phyloP scores from a whole-genome alignment of 2,113 vertebrate species.

The Phalacrocorax aristotelis region DNA sequence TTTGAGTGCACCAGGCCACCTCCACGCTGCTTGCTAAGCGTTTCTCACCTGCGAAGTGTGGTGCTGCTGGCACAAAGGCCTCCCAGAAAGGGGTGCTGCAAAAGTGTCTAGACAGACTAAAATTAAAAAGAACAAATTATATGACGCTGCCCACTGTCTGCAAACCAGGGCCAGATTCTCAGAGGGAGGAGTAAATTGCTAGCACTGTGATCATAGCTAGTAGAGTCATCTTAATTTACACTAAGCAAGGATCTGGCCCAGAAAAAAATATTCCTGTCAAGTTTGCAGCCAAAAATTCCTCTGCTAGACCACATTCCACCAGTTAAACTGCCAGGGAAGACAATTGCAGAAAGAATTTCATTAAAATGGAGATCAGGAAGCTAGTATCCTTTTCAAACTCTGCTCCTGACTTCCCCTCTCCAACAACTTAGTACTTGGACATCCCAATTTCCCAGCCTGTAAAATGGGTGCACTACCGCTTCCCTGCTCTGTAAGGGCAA shows the following conservation, averaged over 20 bases:
- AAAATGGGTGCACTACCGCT: background rate
- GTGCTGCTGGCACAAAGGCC: background rate
- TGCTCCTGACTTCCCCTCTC: background rate
- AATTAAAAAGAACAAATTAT: conserved; percentile 52
- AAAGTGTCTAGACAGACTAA: conserved; percentile 52
- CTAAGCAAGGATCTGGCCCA: conserved; percentile 31
- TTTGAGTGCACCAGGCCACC: background rate
- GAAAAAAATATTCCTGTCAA: conserved; percentile 38
- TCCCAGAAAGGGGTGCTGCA: background rate
- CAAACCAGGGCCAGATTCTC: conserved; percentile 20
- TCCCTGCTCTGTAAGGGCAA: background rate
- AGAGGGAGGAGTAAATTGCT: background rate
- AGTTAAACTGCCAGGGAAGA: conserved; percentile 41
- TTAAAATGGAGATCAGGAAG: conserved; percentile 41
- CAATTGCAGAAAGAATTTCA: conserved; percentile 51
- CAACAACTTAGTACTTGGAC: background rate
- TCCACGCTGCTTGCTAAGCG: background rate
- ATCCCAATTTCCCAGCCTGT: conserved; percentile 13
- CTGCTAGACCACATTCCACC: conserved; percentile 13
- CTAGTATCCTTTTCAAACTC: conserved; percentile 24
- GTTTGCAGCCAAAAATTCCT: conserved; percentile 41
- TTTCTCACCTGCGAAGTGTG: background rate
- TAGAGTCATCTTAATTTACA: conserved; percentile 25
- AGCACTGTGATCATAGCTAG: background rate
- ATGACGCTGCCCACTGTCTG: conserved; percentile 44